Conservation (phyloP, 2,888 invertebrate genomes). For the Cyaniris semiargus region DNA sequence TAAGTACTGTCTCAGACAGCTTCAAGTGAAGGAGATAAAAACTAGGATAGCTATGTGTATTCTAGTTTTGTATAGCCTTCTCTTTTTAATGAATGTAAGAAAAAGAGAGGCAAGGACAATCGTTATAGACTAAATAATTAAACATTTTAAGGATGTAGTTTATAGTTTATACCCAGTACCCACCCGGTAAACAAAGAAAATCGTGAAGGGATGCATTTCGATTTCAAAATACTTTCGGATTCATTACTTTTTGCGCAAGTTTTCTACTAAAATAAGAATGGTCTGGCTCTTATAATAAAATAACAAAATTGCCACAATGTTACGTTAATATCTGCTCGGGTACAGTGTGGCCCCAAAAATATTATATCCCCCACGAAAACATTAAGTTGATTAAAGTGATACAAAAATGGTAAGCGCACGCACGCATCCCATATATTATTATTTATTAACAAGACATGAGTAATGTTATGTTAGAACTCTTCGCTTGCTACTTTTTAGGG, state of each 20-base stretch:
- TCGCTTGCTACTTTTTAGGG: no score
- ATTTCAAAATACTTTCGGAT: no score
- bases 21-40: background rate
- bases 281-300: background rate
- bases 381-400: background rate
- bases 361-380: background rate
- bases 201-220: no score
- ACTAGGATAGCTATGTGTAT: background rate
- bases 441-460: background rate
- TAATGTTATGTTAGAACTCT: no score
- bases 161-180: no score
- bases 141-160: background rate
- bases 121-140: background rate
- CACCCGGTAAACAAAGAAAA: no score
- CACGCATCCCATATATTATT: background rate
- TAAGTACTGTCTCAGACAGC: constrained; percentile 6
- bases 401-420: background rate
- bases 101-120: background rate
- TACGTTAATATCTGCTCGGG: background rate
- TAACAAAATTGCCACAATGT: background rate
- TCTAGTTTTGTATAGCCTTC: background rate
- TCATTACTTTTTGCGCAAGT: no score
- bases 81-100: background rate
- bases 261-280: no score
- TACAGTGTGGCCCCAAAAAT: background rate